Evolutionary conservation across 2,113 vertebrate species (phyloP).

Genomic region (Uropsilus gracilis): DNA sequence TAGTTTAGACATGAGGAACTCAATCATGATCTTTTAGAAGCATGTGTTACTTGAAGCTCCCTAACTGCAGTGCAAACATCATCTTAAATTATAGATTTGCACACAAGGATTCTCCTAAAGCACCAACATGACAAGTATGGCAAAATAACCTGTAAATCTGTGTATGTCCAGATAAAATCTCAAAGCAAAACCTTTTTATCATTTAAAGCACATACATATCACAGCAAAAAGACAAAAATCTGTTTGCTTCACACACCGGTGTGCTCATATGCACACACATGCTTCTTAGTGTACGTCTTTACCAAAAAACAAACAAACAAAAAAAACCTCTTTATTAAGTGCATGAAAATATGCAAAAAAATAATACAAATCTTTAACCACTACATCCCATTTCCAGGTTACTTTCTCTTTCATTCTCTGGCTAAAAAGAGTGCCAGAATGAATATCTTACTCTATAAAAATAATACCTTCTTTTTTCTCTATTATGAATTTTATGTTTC

Average conservation of each 20-base stretch:
- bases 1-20: not conserved
- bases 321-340: not conserved
- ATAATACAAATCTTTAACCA: not conserved
- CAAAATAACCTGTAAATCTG: constrained; percentile 4
- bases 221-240: not conserved
- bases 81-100: not conserved
- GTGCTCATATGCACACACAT: not conserved
- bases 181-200: not conserved
- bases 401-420: not conserved
- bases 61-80: not conserved
- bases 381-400: not conserved
- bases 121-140: not conserved
- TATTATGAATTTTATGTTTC: no score
- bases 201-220: not conserved
- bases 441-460: not conserved
- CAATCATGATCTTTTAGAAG: not conserved
- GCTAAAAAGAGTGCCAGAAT: not conserved
- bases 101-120: not conserved
- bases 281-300: not conserved
- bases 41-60: not conserved
- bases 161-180: not conserved
- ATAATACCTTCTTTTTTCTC: not conserved
- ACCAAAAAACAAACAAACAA: not conserved
- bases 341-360: not conserved
- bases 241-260: not conserved